These are phyloP conservation scores for Lordiphosa clarofinis DNA, from an alignment of 1,140 invertebrate species.

Conservation along the genomic window DNA sequence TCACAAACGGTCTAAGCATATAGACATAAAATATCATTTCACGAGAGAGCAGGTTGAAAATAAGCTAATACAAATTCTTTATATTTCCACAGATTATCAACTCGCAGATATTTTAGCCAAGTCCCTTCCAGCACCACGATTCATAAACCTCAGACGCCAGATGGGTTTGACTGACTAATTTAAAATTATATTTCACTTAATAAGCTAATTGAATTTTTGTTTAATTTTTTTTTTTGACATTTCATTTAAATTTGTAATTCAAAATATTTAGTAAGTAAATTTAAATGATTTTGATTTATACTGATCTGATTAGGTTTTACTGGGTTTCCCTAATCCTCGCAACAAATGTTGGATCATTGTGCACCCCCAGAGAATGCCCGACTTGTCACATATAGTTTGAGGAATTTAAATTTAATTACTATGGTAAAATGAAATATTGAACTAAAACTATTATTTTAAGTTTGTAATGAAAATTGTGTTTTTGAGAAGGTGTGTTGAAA, in stretches of 20 bases:
- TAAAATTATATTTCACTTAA: not conserved
- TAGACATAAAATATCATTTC: too few species aligned
- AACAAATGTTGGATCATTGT: not conserved
- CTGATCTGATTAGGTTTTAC: slow-evolving; percentile 3
- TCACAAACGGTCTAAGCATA: too few species aligned
- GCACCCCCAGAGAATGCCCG: too few species aligned
- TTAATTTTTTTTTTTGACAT: not conserved
- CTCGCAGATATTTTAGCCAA: not conserved
- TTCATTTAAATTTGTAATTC: not conserved
- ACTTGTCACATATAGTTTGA: too few species aligned
- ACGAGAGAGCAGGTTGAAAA: too few species aligned
- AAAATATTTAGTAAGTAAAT: not conserved
- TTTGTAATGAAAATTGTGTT: not conserved
- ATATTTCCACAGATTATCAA: slow-evolving; percentile 1
- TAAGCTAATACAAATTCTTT: not conserved
- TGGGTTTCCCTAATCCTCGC: slow-evolving; percentile 1
- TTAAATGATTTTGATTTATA: not conserved
- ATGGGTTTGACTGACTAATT: not conserved
- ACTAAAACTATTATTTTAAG: not conserved
- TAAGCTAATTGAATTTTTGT: not conserved
- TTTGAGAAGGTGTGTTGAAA: slow-evolving; percentile 2
- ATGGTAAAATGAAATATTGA: too few species aligned
- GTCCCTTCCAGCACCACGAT: not conserved
- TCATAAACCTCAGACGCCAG: not conserved
- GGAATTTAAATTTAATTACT: too few species aligned